A percentile compares a stretch with the other conserved stretches of the same genome.
Conservation (phyloP, 2,888 invertebrate species). For the Dichetophora obliterata region DNA sequence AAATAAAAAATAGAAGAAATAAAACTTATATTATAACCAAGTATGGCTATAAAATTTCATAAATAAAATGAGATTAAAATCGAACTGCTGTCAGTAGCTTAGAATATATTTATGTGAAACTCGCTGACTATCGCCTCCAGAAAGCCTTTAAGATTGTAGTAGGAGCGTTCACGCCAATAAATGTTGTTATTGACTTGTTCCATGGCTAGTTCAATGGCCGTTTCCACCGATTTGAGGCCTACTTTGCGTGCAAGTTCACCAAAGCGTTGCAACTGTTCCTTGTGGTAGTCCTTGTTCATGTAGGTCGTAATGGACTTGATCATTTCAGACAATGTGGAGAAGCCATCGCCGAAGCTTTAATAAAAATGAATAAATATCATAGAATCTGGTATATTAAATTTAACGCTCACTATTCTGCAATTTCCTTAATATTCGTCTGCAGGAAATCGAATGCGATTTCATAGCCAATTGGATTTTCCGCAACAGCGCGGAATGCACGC, state of each 20-base stretch:
- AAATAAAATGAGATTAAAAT: not conserved
- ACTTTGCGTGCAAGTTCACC: slow-evolving; percentile 62
- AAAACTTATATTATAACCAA: too few relatives aligned
- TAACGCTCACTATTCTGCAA: slow-evolving; percentile 67
- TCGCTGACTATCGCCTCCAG: slow-evolving; percentile 67
- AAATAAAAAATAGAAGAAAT: not conserved
- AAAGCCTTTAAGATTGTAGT: slow-evolving; percentile 65
- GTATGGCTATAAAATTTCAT: not conserved
- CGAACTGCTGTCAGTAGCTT: slow-evolving; percentile 45
- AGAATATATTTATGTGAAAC: slow-evolving; percentile 67
- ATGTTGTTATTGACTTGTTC: slow-evolving; percentile 69
- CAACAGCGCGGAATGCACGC: slow-evolving; percentile 73
- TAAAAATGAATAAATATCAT: slow-evolving; percentile 6
- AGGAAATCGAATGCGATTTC: slow-evolving; percentile 75
- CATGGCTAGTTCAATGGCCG: slow-evolving; percentile 66
- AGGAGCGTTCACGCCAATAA: slow-evolving; percentile 67
- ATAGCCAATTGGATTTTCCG: slow-evolving; percentile 73
- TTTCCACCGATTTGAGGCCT: slow-evolving; percentile 64
- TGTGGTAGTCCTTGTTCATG: slow-evolving; percentile 72
- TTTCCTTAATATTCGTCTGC: slow-evolving; percentile 68
- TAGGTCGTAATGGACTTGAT: slow-evolving; percentile 71
- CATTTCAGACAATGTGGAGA: slow-evolving; percentile 72
- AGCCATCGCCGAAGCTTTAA: slow-evolving; percentile 72
- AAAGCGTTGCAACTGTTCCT: slow-evolving; percentile 65
- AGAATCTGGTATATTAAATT: not conserved